Evolutionary conservation across 2,888 invertebrate species (phyloP), one percentile per base, ranked within the genome.

Genomic region (Hypomecis punctinalis): DNA sequence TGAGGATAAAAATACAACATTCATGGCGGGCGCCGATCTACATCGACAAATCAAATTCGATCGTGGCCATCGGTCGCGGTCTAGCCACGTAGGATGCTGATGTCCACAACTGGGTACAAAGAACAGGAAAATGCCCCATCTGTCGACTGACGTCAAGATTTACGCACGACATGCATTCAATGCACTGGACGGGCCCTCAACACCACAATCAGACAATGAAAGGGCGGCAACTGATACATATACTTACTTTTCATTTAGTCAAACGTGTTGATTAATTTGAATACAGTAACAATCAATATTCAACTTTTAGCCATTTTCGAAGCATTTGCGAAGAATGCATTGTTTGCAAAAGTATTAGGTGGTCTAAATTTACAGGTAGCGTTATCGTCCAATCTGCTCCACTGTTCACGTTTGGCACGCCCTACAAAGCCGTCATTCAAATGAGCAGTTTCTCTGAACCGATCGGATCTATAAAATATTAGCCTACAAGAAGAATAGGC

Each of bases 41-140:
- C 74, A 81, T 77, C 76, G 71, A 82, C 82, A 82, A 85, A 86
- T 84, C 80, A 85, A 88, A 82, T 78, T 77, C 73, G 76, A 83
- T 84, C 83, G 80, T 80, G 80, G 81, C 78, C 79, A 61, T 61
- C 63, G 64, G 47, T 65, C 66, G 56, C 59, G 66, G 49, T 36
- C 54, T 59, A 55, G 55, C 46, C 62, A 56, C 72, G 72, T 72
- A 68, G 73, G 73, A 83, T 84, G 82, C 72, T 82, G 84, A 86
- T 85, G 74, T 65, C 72, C 76, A 72, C 69, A 75, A 70, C 71
- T 68, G 77, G 75, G 43, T 58, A 76, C 85, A 86, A 88, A 83
- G 86, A 85, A 82, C 88, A 89, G 89, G 89, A 89, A 88, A 89
- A 89, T 81, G 79, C 66, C 63, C 70, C 47, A 66, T 72, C 66